phyloP scores from a whole-genome alignment of 2,113 vertebrate species.

The Brienomyrus longianalis region DNA sequence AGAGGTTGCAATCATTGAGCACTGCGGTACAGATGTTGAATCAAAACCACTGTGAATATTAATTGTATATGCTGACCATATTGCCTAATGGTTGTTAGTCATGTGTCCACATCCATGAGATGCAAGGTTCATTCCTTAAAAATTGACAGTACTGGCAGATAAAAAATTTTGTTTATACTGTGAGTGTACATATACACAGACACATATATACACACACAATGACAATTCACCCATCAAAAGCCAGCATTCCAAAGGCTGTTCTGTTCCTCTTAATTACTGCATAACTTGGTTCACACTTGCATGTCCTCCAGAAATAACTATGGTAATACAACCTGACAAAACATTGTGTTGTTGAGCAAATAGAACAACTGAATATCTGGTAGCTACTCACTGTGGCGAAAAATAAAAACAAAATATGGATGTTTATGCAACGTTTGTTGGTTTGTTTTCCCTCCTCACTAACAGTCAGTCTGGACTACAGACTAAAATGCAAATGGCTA shows the following conservation, averaged over 20 bases:
- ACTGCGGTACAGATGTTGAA: not conserved
- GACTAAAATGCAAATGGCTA: not conserved
- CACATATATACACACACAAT: not conserved
- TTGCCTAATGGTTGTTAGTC: not conserved
- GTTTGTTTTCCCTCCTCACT: not conserved
- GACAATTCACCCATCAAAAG: not conserved
- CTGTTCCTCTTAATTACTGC: slow-evolving; percentile 25
- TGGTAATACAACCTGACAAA: slow-evolving; percentile 45
- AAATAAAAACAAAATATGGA: slow-evolving; percentile 58
- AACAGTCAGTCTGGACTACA: not conserved
- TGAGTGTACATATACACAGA: not conserved
- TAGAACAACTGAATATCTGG: slow-evolving; percentile 43
- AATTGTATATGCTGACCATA: not conserved
- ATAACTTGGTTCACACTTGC: slow-evolving; percentile 41
- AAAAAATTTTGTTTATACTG: not conserved
- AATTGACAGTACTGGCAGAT: not conserved
- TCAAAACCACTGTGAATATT: slow-evolving; percentile 12
- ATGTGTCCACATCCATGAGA: not conserved
- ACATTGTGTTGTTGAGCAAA: slow-evolving; percentile 47
- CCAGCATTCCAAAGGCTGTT: not conserved
- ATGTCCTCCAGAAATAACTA: slow-evolving; percentile 47
- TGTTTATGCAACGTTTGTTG: slow-evolving; percentile 32
- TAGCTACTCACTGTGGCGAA: slow-evolving; percentile 45
- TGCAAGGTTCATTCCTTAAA: not conserved
- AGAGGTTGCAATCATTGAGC: not conserved